Conservation (phyloP, 2,113 vertebrate genomes). For the Psittacula cyanocephala region DNA sequence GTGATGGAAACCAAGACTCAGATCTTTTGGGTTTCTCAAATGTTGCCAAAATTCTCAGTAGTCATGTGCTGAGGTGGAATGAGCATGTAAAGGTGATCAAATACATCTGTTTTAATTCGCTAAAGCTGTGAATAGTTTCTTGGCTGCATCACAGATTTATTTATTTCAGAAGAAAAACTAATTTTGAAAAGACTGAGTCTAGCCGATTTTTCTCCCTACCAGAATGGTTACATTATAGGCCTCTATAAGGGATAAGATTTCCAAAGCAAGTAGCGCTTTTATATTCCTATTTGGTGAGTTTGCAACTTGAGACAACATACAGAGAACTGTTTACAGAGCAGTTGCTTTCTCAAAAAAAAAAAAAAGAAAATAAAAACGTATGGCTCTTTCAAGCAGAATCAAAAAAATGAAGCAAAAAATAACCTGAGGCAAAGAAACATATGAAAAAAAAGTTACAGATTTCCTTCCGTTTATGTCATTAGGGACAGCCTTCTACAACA, state of each 20-base stretch:
- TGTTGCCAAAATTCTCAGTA: neutral
- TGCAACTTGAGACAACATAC: neutral
- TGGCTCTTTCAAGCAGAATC: neutral
- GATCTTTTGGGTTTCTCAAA: neutral
- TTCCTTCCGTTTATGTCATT: neutral
- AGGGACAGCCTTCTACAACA: neutral
- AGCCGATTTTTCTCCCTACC: neutral
- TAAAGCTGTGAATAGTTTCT: neutral
- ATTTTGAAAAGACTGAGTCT: neutral
- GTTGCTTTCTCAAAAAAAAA: neutral
- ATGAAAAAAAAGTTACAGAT: neutral
- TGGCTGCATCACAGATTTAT: neutral
- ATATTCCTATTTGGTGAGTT: neutral
- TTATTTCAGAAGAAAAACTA: neutral
- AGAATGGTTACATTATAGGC: neutral
- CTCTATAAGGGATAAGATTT: neutral
- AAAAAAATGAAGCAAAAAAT: neutral
- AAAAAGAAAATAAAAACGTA: accelerated
- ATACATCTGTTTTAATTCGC: neutral
- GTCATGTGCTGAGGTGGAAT: neutral
- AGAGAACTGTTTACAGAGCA: neutral
- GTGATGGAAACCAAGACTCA: neutral
- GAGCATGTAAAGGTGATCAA: neutral
- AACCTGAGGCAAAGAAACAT: neutral
- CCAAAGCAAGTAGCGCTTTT: neutral